These are phyloP conservation scores for Ormyrus pomaceus DNA, from an alignment of 2,888 invertebrate genomes.

Conservation along the genomic window DNA sequence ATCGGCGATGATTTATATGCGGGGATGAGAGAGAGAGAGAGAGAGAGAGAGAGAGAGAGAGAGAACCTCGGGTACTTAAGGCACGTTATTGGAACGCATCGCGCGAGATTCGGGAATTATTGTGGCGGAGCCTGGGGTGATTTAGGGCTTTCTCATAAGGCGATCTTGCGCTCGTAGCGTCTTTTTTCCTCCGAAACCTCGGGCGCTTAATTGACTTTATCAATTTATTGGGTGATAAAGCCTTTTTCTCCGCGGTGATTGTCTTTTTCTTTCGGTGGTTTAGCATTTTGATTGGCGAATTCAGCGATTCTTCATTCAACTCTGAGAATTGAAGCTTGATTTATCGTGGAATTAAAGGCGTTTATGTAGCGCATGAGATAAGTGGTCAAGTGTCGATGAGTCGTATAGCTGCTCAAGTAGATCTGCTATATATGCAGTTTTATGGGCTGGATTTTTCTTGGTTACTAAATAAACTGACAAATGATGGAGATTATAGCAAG, in stretches of 20 bases:
- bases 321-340: slow-evolving; percentile 4
- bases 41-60: not conserved
- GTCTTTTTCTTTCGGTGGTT: not conserved
- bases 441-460: not conserved
- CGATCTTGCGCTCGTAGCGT: slow-evolving; percentile 11
- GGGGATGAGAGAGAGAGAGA: not conserved
- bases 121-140: slow-evolving; percentile 37
- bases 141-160: slow-evolving; percentile 53
- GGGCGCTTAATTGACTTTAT: slow-evolving; percentile 54
- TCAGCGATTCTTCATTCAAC: slow-evolving; percentile 17
- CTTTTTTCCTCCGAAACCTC: slow-evolving; percentile 3
- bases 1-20: slow-evolving; percentile 50
- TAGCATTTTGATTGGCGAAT: slow-evolving; percentile 31
- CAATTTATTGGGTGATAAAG: slow-evolving; percentile 55
- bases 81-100: slow-evolving; percentile 51
- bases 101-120: slow-evolving; percentile 53
- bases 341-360: slow-evolving; percentile 5
- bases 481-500: not conserved
- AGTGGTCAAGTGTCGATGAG: not conserved
- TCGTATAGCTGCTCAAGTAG: no score
- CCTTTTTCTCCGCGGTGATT: slow-evolving; percentile 16
- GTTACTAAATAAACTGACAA: no score
- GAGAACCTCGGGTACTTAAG: slow-evolving; percentile 33
- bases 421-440: not conserved
- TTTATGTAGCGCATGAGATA: not conserved